Evolutionary conservation across 53 echinoderm and acorn worm species (phyloP).

Genomic region (Paracentrotus lividus): DNA sequence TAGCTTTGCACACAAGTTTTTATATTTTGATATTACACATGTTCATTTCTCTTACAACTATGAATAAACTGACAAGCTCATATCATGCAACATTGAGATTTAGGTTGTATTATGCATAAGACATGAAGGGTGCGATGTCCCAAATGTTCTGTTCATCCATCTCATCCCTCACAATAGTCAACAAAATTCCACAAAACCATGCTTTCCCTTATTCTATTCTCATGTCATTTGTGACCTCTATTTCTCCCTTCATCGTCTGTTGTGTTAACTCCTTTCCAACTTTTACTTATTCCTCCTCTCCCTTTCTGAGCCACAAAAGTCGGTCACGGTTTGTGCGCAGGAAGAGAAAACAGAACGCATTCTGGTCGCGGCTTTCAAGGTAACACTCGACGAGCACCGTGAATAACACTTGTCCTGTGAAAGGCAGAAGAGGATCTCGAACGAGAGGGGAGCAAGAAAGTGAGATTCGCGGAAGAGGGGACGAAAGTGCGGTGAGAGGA

Average conservation of each 20-base stretch:
- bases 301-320: background rate
- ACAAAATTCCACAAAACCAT: background rate
- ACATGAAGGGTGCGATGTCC: background rate
- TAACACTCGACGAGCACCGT: conserved; percentile 60
- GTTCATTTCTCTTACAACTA: background rate
- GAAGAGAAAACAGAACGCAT: conserved; percentile 63
- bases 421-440: conserved; percentile 46
- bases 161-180: background rate
- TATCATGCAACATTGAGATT: background rate
- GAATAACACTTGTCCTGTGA: conserved; percentile 60
- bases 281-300: conserved; percentile 2
- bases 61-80: background rate
- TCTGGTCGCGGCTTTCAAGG: conserved; percentile 56
- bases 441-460: conserved; percentile 15
- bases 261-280: background rate
- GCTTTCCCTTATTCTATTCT: background rate
- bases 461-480: background rate
- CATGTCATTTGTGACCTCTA: background rate
- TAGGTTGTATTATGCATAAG: background rate
- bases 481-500: conserved; percentile 37
- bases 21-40: background rate
- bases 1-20: background rate
- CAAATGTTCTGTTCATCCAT: background rate
- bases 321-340: conserved; percentile 65
- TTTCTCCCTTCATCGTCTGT: background rate